A percentile compares a stretch with the other conserved stretches of the same genome.
These are phyloP conservation scores for Tricholaema leucomelas DNA, from an alignment of 2,113 vertebrate genomes.

Conservation along the genomic window DNA sequence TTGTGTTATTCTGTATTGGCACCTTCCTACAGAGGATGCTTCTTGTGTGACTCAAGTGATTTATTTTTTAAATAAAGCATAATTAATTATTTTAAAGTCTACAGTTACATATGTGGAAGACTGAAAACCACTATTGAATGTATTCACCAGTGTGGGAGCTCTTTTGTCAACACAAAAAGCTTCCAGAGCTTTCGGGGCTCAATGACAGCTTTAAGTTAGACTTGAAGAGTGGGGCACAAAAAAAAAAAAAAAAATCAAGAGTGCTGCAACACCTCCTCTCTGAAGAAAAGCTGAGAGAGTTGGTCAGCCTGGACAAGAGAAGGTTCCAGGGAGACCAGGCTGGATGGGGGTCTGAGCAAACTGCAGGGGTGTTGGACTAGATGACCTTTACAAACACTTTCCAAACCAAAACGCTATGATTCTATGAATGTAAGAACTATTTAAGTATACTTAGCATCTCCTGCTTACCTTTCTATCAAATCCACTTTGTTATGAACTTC, in stretches of 20 bases:
- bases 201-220: too few relatives aligned
- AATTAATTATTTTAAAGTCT: not conserved
- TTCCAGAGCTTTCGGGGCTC: not conserved
- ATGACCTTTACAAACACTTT: too few relatives aligned
- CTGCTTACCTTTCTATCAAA: constrained; percentile 82
- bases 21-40: not conserved
- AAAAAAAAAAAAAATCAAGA: too few relatives aligned
- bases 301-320: too few relatives aligned
- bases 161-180: not conserved
- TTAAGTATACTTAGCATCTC: not conserved
- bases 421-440: not conserved
- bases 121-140: not conserved
- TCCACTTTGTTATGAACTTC: constrained; percentile 97
- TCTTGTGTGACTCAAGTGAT: not conserved
- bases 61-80: not conserved
- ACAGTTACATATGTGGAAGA: not conserved
- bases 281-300: too few relatives aligned
- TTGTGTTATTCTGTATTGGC: not conserved
- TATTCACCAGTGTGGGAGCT: not conserved
- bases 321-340: too few relatives aligned
- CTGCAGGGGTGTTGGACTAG: too few relatives aligned
- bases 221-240: too few relatives aligned
- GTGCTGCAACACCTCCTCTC: too few relatives aligned
- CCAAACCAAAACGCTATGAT: too few relatives aligned
- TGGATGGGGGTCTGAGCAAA: too few relatives aligned